Percentiles rank a stretch among this genome's conserved stretches.
phyloP scores from a whole-genome alignment of 2,113 vertebrate species.

The Lophius piscatorius region DNA sequence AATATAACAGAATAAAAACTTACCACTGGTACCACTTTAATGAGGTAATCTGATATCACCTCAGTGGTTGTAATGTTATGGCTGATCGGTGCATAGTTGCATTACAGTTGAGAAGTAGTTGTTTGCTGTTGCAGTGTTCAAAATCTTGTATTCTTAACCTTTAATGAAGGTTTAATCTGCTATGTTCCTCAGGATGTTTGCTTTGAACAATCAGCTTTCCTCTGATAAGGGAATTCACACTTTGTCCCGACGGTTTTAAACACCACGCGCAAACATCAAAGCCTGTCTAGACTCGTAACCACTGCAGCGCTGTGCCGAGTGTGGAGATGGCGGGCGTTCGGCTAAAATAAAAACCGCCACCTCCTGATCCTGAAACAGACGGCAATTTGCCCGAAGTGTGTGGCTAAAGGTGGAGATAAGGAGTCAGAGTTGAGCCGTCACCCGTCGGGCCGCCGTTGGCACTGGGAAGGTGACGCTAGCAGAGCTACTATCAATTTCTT shows the following conservation, averaged over 20 bases:
- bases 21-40: no score
- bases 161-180: not conserved
- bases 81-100: no score
- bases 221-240: conserved; percentile 50
- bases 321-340: conserved; percentile 21
- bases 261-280: conserved; percentile 43
- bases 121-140: no score
- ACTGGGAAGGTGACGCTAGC: conserved; percentile 37
- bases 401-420: conserved; percentile 51
- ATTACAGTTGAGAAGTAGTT: no score
- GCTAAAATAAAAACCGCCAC: conserved; percentile 33
- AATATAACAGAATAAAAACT: no score
- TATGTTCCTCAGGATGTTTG: conserved; percentile 40
- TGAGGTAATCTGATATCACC: no score
- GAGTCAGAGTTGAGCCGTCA: conserved; percentile 53
- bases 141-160: not conserved
- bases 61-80: no score
- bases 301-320: not conserved
- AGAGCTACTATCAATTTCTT: conserved; percentile 36
- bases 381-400: conserved; percentile 38
- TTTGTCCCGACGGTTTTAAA: conserved; percentile 32
- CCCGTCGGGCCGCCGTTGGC: conserved; percentile 17
- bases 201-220: conserved; percentile 21
- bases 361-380: conserved; percentile 24
- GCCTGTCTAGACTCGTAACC: conserved; percentile 45